phyloP scores from a whole-genome alignment of 1,140 invertebrate species.

The Drosophila malerkotliana region DNA sequence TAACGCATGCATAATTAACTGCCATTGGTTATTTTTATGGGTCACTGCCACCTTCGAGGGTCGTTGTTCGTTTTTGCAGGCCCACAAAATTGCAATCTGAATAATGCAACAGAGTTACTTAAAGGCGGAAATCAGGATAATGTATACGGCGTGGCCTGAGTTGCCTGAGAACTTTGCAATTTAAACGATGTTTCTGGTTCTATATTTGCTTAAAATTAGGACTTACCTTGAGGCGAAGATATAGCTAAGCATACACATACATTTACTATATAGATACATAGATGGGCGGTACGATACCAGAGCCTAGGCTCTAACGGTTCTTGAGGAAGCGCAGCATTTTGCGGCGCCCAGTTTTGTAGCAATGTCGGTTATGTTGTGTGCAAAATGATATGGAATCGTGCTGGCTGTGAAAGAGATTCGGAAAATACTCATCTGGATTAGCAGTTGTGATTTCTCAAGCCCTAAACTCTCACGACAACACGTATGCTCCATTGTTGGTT shows the following conservation, averaged over 20 bases:
- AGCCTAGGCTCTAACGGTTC: conserved; percentile 60
- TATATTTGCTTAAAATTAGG: neutral
- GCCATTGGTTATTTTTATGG: conserved; percentile 24
- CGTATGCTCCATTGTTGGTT: conserved; percentile 68
- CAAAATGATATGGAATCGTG: conserved; percentile 63
- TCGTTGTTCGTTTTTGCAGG: conserved; percentile 25
- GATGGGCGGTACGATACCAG: conserved; percentile 48
- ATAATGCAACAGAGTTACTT: conserved; percentile 45
- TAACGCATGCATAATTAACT: conserved; percentile 33
- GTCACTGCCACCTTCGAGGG: conserved; percentile 35
- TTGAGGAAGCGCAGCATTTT: conserved; percentile 77
- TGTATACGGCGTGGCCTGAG: neutral
- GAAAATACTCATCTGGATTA: conserved; percentile 46
- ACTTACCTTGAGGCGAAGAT: conserved; percentile 71
- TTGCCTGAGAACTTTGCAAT: conserved; percentile 70
- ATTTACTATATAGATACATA: conserved; percentile 44
- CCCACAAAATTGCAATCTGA: conserved; percentile 46
- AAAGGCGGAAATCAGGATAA: conserved; percentile 21
- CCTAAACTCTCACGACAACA: conserved; percentile 26
- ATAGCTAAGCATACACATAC: conserved; percentile 38
- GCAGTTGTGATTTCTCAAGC: conserved; percentile 31
- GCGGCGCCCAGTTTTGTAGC: conserved; percentile 36
- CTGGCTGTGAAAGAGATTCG: conserved; percentile 59
- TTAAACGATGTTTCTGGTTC: conserved; percentile 22
- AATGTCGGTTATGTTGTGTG: conserved; percentile 31